Conservation (phyloP, 2,797 vertebrate species). For the Epinephelus coioides region DNA sequence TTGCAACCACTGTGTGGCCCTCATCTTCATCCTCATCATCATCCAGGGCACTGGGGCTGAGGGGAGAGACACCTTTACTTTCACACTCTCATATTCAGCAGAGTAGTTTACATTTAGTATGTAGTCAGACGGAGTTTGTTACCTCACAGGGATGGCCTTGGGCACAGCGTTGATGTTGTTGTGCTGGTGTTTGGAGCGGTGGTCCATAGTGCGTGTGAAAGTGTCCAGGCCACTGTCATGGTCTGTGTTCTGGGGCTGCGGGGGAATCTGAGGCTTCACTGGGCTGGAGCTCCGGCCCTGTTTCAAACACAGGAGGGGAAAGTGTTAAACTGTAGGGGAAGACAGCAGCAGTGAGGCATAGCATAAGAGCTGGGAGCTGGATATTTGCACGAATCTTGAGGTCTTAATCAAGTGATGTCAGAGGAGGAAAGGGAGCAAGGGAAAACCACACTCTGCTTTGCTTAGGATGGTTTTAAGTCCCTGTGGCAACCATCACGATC, state of each 20-base stretch:
- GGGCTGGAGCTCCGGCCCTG: constrained; percentile 81
- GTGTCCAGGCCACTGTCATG: constrained; percentile 93
- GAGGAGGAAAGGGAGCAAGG: too few relatives aligned
- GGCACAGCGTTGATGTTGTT: constrained; percentile 94
- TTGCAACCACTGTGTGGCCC: constrained; percentile 98
- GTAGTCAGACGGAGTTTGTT: constrained; percentile 14
- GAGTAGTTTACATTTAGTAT: constrained; percentile 12
- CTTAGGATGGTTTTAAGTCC: too few relatives aligned
- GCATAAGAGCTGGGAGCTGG: neutral
- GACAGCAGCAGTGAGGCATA: neutral
- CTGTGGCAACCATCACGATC: too few relatives aligned
- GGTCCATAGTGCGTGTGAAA: constrained; percentile 91
- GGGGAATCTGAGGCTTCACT: constrained; percentile 88
- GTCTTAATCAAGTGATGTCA: too few relatives aligned
- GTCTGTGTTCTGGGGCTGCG: constrained; percentile 87
- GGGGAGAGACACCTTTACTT: constrained; percentile 75
- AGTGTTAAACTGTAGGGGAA: neutral
- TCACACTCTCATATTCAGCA: constrained; percentile 14
- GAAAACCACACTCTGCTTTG: too few relatives aligned
- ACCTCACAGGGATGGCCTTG: constrained; percentile 98
- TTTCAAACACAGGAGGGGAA: constrained; percentile 14
- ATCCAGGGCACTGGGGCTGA: constrained; percentile 94
- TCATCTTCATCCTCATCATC: constrained; percentile 98
- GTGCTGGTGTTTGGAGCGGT: constrained; percentile 93
- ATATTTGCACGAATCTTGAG: neutral